A percentile compares a stretch with the other conserved stretches of the same genome.
Evolutionary conservation across 2,797 vertebrate species (phyloP).

Genomic region (Enteromius mattozi): DNA sequence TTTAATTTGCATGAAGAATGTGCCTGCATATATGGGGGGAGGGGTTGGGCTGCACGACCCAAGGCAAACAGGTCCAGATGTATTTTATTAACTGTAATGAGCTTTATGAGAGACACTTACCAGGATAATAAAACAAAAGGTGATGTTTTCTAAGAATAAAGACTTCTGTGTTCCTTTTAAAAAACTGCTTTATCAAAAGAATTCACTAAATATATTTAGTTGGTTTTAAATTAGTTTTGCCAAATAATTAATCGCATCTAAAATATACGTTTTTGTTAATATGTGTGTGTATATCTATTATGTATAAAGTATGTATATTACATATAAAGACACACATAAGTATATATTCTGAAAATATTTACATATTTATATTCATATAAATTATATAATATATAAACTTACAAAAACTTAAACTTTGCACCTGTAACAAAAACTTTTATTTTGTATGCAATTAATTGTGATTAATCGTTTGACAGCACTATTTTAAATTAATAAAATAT

Average conservation of each 20-base stretch:
- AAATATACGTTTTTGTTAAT: too few species aligned
- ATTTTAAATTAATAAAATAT: not conserved
- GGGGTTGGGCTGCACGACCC: conserved; percentile 45
- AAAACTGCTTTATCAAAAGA: not conserved
- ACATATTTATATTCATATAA: too few species aligned
- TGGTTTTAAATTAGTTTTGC: not conserved
- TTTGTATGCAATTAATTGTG: too few species aligned
- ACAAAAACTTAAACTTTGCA: too few species aligned
- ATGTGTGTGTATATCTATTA: too few species aligned
- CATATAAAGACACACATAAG: too few species aligned
- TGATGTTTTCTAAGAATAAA: conserved; percentile 76
- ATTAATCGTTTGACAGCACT: too few species aligned
- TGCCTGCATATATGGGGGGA: conserved; percentile 73
- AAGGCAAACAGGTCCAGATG: conserved; percentile 69
- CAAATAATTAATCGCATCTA: too few species aligned
- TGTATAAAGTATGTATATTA: too few species aligned
- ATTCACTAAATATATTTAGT: not conserved
- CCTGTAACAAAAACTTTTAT: too few species aligned
- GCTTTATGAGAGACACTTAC: conserved; percentile 71
- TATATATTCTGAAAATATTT: too few species aligned
- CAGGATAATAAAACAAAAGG: conserved; percentile 74
- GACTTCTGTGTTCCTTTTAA: conserved; percentile 60
- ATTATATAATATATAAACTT: too few species aligned
- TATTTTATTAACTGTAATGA: conserved; percentile 80
- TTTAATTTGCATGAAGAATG: conserved; percentile 81